Conservation (phyloP, 2,797 vertebrate genomes). For the Vultur gryphus region DNA sequence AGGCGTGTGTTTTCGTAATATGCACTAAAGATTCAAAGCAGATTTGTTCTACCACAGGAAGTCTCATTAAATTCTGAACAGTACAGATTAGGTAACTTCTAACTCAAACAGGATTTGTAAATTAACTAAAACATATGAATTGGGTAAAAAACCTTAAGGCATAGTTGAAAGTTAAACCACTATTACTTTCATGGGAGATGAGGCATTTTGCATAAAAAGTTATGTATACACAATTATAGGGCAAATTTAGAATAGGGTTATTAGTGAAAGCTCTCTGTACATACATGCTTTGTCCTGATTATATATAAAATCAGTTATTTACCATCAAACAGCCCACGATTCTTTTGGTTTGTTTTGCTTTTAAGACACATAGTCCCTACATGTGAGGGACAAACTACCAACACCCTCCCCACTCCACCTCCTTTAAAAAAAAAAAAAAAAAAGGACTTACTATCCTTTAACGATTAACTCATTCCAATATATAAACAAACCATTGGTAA, state of each 20-base stretch:
- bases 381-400: neutral
- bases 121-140: neutral
- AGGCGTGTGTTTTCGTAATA: conserved; percentile 1
- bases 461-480: neutral
- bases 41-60: neutral
- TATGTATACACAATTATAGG: neutral
- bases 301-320: neutral
- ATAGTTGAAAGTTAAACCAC: neutral
- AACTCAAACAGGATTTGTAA: neutral
- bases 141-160: neutral
- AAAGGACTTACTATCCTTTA: neutral
- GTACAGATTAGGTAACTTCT: neutral
- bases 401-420: neutral
- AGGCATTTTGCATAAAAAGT: neutral
- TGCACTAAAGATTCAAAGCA: neutral
- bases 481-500: neutral
- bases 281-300: neutral
- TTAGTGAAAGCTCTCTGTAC: neutral
- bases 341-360: neutral
- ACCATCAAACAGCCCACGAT: neutral
- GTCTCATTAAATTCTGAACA: neutral
- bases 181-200: neutral
- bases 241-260: neutral
- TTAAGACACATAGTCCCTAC: neutral
- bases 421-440: neutral